Percentiles rank a stretch among this genome's conserved stretches.
Conservation (phyloP, 2,113 vertebrate genomes). For the Mandrillus leucophaeus region DNA sequence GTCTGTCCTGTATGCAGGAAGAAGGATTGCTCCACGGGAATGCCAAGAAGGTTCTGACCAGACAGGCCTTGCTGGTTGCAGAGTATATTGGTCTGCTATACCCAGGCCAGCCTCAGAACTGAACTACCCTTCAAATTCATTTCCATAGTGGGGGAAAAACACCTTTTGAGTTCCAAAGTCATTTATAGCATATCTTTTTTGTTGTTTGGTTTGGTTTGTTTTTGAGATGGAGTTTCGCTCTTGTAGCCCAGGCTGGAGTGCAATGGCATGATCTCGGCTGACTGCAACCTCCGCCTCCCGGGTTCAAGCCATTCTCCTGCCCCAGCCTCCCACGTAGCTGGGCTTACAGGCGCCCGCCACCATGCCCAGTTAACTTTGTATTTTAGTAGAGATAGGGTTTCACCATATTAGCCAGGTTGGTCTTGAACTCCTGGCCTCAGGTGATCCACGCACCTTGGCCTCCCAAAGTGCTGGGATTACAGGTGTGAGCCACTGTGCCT, state of each 20-base stretch:
- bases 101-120: too few species aligned
- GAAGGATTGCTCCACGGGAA: background rate
- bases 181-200: too few species aligned
- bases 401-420: background rate
- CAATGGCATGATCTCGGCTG: background rate
- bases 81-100: too few species aligned
- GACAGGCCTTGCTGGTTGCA: background rate
- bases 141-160: too few species aligned
- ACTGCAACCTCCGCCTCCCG: background rate
- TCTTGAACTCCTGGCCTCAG: background rate
- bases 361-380: background rate
- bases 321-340: background rate
- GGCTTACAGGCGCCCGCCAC: accelerated
- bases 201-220: background rate
- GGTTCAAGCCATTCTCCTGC: background rate
- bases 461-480: background rate
- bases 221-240: background rate
- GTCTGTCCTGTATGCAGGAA: background rate
- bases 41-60: background rate
- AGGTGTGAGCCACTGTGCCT: background rate
- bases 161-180: too few species aligned
- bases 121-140: too few species aligned
- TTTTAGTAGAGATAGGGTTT: background rate
- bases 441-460: background rate
- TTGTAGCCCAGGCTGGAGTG: background rate